Evolutionary conservation across 2,888 invertebrate species (phyloP).

Genomic region (Allophyes oxyacanthae): DNA sequence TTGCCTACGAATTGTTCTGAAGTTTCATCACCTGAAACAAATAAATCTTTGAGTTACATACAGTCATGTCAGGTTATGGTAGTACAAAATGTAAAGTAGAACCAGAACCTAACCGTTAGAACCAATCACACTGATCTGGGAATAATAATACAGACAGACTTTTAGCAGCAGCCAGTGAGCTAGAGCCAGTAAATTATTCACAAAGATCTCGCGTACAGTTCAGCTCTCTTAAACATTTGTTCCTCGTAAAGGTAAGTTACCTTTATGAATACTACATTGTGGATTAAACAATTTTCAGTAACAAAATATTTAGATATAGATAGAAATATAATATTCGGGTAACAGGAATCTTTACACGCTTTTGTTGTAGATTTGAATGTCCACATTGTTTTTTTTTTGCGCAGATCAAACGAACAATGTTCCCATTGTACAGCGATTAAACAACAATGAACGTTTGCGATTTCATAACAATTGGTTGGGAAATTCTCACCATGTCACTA

Average conservation of each 20-base stretch:
- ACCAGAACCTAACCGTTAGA: background rate
- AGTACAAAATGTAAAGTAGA: too few relatives aligned
- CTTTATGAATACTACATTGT: conserved; percentile 17
- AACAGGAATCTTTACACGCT: conserved; percentile 25
- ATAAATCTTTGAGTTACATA: conserved; percentile 49
- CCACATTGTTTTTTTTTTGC: conserved; percentile 59
- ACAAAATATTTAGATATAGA: background rate
- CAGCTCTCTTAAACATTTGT: conserved; percentile 14
- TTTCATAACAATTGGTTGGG: conserved; percentile 80
- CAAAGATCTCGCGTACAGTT: conserved; percentile 11
- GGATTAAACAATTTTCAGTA: conserved; percentile 3
- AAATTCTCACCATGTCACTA: conserved; percentile 80
- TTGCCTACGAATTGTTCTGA: conserved; percentile 94
- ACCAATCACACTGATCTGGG: background rate
- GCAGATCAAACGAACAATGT: conserved; percentile 73
- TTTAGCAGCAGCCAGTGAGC: background rate
- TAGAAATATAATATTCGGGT: conserved; percentile 15
- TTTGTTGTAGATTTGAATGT: conserved; percentile 41
- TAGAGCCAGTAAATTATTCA: conserved; percentile 23
- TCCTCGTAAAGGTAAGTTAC: conserved; percentile 19
- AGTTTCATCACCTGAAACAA: conserved; percentile 92
- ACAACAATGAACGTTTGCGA: conserved; percentile 78
- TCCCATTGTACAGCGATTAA: conserved; percentile 77
- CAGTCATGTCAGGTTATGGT: background rate
- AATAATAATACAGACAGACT: background rate